Evolutionary conservation across 2,113 vertebrate species (phyloP).

Genomic region (Nycticorax nycticorax): DNA sequence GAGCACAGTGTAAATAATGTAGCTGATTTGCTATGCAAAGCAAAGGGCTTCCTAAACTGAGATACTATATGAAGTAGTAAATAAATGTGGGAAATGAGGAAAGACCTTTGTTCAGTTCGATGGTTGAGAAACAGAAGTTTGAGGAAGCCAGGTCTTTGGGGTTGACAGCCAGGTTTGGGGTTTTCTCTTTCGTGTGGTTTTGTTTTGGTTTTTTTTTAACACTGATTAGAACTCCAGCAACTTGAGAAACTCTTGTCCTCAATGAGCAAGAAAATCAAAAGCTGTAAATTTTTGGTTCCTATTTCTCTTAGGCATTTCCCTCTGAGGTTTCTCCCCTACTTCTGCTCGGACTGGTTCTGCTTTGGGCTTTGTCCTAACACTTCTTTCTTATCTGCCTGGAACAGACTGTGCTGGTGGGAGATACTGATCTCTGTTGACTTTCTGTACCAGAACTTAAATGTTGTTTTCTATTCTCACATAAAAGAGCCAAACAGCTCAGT

Average conservation of each 20-base stretch:
- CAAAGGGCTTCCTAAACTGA: background rate
- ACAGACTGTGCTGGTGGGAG: background rate
- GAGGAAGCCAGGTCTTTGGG: background rate
- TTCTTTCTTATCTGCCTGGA: background rate
- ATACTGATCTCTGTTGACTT: background rate
- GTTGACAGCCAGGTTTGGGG: background rate
- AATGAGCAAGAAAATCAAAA: background rate
- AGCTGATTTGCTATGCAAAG: slow-evolving; percentile 4
- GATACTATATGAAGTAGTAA: background rate
- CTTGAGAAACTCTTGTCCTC: background rate
- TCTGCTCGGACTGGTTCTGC: background rate
- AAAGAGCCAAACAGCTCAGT: background rate
- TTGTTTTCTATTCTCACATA: slow-evolving; percentile 48
- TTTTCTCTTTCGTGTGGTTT: background rate
- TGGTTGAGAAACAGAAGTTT: background rate
- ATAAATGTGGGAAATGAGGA: background rate
- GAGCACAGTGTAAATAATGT: background rate
- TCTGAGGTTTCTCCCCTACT: background rate
- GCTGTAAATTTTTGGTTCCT: background rate
- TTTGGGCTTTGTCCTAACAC: background rate
- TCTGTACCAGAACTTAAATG: slow-evolving; percentile 29
- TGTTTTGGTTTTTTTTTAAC: background rate
- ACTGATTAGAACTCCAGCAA: background rate
- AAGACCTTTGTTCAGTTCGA: background rate
- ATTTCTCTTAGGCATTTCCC: background rate